Conservation (phyloP, 2,797 vertebrate species). For the Picus viridis region DNA sequence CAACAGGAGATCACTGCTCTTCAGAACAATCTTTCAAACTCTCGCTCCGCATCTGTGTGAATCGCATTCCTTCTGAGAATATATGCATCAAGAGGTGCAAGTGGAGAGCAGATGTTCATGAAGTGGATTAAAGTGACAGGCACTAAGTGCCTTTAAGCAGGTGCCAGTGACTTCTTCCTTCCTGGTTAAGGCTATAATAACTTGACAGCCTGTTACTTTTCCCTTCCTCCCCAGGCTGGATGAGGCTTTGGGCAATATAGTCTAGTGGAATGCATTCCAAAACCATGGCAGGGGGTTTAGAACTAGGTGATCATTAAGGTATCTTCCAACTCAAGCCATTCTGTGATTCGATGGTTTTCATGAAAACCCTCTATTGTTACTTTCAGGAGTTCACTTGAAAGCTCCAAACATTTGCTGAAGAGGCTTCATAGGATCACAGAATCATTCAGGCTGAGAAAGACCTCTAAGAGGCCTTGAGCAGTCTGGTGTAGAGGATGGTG, state of each 20-base stretch:
- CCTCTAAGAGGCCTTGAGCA: no score
- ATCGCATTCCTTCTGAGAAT: no score
- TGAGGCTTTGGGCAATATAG: no score
- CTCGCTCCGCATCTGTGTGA: not conserved
- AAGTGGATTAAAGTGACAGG: not conserved
- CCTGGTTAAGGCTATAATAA: accelerated
- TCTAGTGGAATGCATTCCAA: no score
- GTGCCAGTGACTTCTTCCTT: not conserved
- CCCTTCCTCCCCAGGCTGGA: not conserved
- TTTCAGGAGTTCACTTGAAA: not conserved
- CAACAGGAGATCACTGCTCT: not conserved
- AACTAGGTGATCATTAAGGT: no score
- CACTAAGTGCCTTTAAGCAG: not conserved
- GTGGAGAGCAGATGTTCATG: not conserved
- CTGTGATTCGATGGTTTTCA: no score
- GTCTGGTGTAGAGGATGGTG: no score
- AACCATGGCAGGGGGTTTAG: no score
- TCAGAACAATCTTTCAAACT: no score
- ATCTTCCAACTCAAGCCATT: no score
- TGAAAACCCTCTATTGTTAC: accelerated
- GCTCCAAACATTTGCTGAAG: not conserved
- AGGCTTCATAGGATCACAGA: not conserved
- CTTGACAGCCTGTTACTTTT: not conserved
- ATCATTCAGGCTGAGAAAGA: no score
- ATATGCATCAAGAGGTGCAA: not conserved